phyloP scores from a whole-genome alignment of 2,888 invertebrate genomes.

The Ariolimax columbianus region DNA sequence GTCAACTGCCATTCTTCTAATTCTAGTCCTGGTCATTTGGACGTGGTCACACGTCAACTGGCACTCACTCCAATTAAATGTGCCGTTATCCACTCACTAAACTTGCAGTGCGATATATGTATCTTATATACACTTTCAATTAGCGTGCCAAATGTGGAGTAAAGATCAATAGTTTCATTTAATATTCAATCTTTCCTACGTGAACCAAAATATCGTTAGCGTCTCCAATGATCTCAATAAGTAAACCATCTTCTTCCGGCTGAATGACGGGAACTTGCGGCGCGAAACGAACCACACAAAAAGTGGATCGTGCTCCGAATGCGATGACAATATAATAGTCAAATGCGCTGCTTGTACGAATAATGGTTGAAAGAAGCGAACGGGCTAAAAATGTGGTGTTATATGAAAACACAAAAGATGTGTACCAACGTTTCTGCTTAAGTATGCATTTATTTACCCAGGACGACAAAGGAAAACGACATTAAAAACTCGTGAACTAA shows the following conservation, averaged over 20 bases:
- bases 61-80: neutral
- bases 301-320: constrained; percentile 8
- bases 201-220: neutral
- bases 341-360: neutral
- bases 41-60: neutral
- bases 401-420: no score
- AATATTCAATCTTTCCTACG: neutral
- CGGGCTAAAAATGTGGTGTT: no score
- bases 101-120: neutral
- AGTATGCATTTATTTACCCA: no score
- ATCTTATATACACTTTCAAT: neutral
- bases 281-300: constrained; percentile 36
- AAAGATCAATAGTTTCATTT: neutral
- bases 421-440: no score
- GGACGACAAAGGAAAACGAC: no score
- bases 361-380: no score
- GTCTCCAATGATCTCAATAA: neutral
- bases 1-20: neutral
- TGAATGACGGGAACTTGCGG: constrained; percentile 44
- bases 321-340: neutral
- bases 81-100: neutral
- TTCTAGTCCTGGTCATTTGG: neutral
- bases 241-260: constrained; percentile 44
- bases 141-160: no score
- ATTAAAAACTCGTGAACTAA: no score